Base-by-base conservation (phyloP, 2,797 vertebrate species). In the Steatocranus sp. region DNA sequence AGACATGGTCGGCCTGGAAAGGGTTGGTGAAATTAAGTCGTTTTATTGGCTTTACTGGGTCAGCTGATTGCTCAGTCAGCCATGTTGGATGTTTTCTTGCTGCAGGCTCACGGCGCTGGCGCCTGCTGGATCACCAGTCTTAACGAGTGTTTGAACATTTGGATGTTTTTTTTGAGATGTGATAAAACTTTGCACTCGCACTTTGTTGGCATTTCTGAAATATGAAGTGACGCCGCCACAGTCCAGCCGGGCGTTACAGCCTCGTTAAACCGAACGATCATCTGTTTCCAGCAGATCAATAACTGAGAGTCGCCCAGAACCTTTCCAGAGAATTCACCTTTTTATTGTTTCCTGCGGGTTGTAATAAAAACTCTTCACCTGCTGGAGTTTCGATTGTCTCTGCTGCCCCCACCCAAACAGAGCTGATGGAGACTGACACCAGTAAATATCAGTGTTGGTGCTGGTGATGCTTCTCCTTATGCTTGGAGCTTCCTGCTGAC, bases 61-160 rank as follows among this genome's bases (percentile, higher is more conserved):
- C 77, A 82, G 78, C 75, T 25, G 56, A 86, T 85, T 84, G 81
- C 38, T 82, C 79, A 76, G 36, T 80, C 79, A 74, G 4, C 50
- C 63, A 3, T 75, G 82, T 15, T 77, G 70, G 48, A 50, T 7
- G 4, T 43, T 2, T 38, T 75, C 27, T 27, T 20, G 74, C 86
- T 79, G 41, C 86, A 36, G 63, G 75, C 32, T 74, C 58, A 82
- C 18, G 4, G 49, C 11, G 66, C 49, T 5, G 30, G 30, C 30
- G 79, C 20, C 66, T 20, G 46, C 58, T 34, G 15, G 36, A 54
- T 82, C 75, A 75, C 23, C 12, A 9, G 27, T n/a, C 8, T 5
- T 3, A 1, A 0, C 11, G 6, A 4, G 1, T 25, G n/a, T 68
- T 68, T 41, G 20, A 41, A 41, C 1, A 5, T 41, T 68, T 43